Base-by-base conservation (phyloP, 1,140 invertebrate species). In the Nymphalis io region DNA sequence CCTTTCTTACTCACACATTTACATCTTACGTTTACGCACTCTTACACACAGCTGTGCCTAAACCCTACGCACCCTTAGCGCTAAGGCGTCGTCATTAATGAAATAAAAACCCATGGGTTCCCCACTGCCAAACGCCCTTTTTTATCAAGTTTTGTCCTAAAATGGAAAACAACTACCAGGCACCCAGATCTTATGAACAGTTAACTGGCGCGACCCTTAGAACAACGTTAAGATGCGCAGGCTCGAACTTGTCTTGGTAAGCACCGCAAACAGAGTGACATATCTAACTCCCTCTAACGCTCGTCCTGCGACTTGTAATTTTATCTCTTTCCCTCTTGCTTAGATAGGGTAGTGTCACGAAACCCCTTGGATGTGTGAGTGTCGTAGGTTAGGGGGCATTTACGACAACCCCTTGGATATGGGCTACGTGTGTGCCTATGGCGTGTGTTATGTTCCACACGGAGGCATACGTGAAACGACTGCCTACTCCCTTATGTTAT, bases 141-240 rank as follows among this genome's bases (percentile, higher is more conserved):
- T 91, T 91, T 90, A 88, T 88, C 79, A 79, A 90, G 85, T 91
- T 91, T 91, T 91, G 89, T 91, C 89, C 89, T 91, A 91, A 91
- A 91, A 91, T 91, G 89, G 87, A 90, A 91, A 91, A 89, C 89
- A 87, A 82, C 64, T 90, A 91, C 88, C 78, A 90, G 88, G 89
- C 61, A 65, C 42, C 38, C 83, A 91, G 81, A 85, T 20, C 21
- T 67, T 57, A 44, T 44, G 51, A 87, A 79, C 68, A 84, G 87
- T 85, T 60, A 73, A 63, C 72, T 63, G 58, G 70, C 71, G 74
- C 85, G 77, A 90, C 89, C 89, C 89, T 87, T 86, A 85, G 70
- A 82, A 75, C 60, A 76, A 63, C 62, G 75, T 87, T 76, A 89
- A 91, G 88, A 88, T 85, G 86, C 89, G 88, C 87, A 89, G 81